Conservation (phyloP, 2,888 invertebrate genomes). For the Tribolium freemani region DNA sequence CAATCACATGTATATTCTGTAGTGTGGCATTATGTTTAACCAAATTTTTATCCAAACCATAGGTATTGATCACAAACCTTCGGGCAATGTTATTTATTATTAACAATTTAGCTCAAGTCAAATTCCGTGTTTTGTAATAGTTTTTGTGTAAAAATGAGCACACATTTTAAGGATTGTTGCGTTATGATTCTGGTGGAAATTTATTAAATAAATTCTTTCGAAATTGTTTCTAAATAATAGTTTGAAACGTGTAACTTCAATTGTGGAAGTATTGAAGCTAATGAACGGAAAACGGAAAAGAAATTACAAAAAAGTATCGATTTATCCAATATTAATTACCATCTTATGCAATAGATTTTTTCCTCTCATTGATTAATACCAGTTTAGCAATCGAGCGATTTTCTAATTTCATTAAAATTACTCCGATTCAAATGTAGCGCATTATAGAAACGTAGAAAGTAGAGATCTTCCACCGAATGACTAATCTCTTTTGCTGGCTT, state of each 20-base stretch:
- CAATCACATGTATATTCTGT: neutral
- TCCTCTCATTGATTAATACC: neutral
- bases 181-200: neutral
- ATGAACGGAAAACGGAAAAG: neutral
- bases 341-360: neutral
- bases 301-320: neutral
- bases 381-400: conserved; percentile 6
- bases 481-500: neutral
- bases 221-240: neutral
- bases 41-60: neutral
- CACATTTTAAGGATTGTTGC: neutral
- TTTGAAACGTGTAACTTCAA: neutral
- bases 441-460: conserved; percentile 2
- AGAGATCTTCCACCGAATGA: neutral
- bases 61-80: too few species aligned
- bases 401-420: conserved; percentile 11
- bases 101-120: neutral
- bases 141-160: neutral
- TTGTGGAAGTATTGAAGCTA: neutral
- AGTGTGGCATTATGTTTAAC: neutral
- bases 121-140: neutral
- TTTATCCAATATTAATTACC: neutral
- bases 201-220: neutral
- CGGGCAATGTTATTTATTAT: neutral
- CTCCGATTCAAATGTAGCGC: neutral